Evolutionary conservation across 2,797 vertebrate genomes (phyloP), one percentile per base, ranked within the genome.

Genomic region (Brachyalestes nurse): DNA sequence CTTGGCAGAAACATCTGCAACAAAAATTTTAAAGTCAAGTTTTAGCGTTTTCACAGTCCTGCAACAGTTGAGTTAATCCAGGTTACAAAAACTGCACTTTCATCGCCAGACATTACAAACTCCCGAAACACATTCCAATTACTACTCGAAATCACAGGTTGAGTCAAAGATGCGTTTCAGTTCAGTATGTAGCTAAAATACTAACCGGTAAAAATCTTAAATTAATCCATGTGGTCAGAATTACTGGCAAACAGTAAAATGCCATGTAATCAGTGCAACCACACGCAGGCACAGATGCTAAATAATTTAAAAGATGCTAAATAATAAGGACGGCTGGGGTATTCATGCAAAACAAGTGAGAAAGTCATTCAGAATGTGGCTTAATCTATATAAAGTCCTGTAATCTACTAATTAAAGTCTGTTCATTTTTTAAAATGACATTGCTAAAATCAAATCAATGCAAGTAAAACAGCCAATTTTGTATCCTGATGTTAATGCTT

Each of bases 31-130:
- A 60, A 45, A 66, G 13, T 79, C 66, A 83, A 73, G 78, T 72
- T 83, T 80, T 9, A 66, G 40, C 14, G 17, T 71, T 17, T 77
- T 84, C 83, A 84, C 78, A 84, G 62, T 83, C 45, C 66, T 10
- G 58, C 2, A 66, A 53, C 5, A 71, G 23, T 55, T 21, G 17
- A 71, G 21, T 19, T 19, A 19, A 38, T 58, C 10, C 23, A 21
- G 16, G 55, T 6, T 60, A 21, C 21, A n/a, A 60, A 61, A 42
- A 25, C 51, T 21, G 19, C 61, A 62, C 3, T 28, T 57, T 19
- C 8, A n/a, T 13, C 13, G n/a, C n/a, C 51, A 1, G 0, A 42
- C 21, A 55, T 67, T 71, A 57, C 23, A 70, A 34, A 49, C 12
- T 47, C 51, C 34, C 28, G n/a, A 78, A 38, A 38, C 42, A 51